Evolutionary conservation across 2,113 vertebrate genomes (phyloP).

Genomic region (Albula goreensis): DNA sequence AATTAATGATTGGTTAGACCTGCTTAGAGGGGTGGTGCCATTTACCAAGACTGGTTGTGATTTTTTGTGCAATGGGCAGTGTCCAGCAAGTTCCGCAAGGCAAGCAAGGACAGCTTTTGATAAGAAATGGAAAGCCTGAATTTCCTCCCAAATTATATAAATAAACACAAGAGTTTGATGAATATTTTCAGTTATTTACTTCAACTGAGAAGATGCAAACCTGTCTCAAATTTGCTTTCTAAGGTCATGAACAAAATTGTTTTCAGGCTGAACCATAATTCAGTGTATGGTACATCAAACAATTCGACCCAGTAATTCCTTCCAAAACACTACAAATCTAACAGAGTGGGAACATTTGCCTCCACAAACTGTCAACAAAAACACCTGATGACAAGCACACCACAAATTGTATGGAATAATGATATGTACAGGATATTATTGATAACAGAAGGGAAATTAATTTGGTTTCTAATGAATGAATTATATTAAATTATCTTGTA

Average conservation of each 20-base stretch:
- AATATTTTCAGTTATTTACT: too few species aligned
- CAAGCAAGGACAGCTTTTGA: too few species aligned
- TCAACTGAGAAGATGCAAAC: too few species aligned
- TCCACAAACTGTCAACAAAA: neutral
- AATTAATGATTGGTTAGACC: too few species aligned
- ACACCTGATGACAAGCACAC: neutral
- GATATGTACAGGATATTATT: neutral
- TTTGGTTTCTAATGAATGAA: neutral
- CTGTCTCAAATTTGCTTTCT: neutral
- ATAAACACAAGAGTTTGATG: too few species aligned
- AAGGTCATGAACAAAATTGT: neutral
- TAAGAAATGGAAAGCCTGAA: too few species aligned
- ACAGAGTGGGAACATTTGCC: neutral
- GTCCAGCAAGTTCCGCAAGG: too few species aligned
- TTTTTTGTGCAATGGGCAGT: too few species aligned
- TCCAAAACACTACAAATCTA: neutral
- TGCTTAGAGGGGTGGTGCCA: too few species aligned
- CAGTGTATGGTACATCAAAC: neutral
- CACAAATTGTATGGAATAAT: neutral
- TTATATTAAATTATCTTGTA: neutral
- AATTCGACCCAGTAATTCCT: neutral
- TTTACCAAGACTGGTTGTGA: too few species aligned
- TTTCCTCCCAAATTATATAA: too few species aligned
- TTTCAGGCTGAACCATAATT: neutral
- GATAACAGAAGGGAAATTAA: neutral